Conservation (phyloP, 1,140 invertebrate genomes). For the Heliothis virescens region DNA sequence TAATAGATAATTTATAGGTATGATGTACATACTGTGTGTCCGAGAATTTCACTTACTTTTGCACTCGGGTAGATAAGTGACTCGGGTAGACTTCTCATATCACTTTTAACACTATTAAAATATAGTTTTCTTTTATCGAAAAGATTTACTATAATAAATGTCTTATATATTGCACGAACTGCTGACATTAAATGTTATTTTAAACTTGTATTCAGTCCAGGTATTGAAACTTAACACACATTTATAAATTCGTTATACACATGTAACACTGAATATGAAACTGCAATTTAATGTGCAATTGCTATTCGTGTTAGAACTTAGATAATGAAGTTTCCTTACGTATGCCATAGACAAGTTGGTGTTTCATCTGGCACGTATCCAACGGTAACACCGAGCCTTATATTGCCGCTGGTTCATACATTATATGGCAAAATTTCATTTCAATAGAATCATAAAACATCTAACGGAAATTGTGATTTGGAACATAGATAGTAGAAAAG, state of each 20-base stretch:
- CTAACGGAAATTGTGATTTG: slow-evolving; percentile 64
- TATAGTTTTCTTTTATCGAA: not conserved
- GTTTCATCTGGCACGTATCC: slow-evolving; percentile 27
- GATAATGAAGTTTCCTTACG: slow-evolving; percentile 35
- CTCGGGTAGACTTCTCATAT: not conserved
- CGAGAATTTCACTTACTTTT: not conserved
- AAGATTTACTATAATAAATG: not conserved
- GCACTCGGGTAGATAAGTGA: not conserved
- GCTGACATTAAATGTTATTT: not conserved
- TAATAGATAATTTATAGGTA: not conserved
- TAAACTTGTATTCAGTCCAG: not conserved
- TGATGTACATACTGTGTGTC: not conserved
- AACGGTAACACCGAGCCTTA: slow-evolving; percentile 30
- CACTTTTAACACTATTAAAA: not conserved
- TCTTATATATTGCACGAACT: not conserved
- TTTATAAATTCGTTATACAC: not conserved
- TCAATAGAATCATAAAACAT: slow-evolving; percentile 20
- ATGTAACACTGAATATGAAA: not conserved
- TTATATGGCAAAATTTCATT: slow-evolving; percentile 39
- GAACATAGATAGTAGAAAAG: slow-evolving; percentile 56
- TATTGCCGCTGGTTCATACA: slow-evolving; percentile 1
- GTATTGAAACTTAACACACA: not conserved
- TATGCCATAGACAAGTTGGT: slow-evolving; percentile 4
- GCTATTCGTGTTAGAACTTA: slow-evolving; percentile 20
- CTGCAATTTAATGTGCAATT: slow-evolving; percentile 14